Evolutionary conservation across 2,113 vertebrate genomes (phyloP).

Genomic region (Sigmodon hispidus): DNA sequence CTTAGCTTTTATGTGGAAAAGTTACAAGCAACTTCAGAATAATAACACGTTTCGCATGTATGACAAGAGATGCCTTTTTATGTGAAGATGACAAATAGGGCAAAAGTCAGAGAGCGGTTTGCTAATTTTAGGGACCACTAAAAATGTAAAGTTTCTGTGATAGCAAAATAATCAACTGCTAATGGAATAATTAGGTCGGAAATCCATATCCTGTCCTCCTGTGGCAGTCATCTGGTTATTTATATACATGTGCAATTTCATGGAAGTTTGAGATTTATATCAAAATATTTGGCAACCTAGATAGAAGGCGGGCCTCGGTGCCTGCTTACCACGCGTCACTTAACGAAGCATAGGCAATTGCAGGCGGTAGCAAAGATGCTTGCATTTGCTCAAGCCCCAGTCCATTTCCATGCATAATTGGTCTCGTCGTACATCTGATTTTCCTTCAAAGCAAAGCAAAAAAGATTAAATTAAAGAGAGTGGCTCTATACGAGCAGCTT

Average conservation of each 20-base stretch:
- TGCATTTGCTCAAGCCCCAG: slow-evolving; percentile 35
- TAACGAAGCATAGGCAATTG: not conserved
- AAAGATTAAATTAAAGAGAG: slow-evolving; percentile 68
- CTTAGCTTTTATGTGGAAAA: slow-evolving; percentile 74
- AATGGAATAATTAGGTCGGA: slow-evolving; percentile 55
- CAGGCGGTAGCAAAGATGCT: not conserved
- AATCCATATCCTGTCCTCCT: slow-evolving; percentile 20
- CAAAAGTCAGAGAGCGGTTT: not conserved
- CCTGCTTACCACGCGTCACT: not conserved
- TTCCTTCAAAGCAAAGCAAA: slow-evolving; percentile 63
- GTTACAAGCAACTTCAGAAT: slow-evolving; percentile 70
- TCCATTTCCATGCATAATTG: slow-evolving; percentile 56
- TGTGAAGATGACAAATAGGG: not conserved
- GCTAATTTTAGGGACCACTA: not conserved
- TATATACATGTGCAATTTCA: slow-evolving; percentile 1
- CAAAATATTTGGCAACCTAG: slow-evolving; percentile 24
- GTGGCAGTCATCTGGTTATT: slow-evolving; percentile 53
- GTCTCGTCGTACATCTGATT: slow-evolving; percentile 60
- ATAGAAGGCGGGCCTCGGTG: not conserved
- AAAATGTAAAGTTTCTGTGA: not conserved
- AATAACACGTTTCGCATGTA: slow-evolving; percentile 55
- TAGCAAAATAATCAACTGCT: slow-evolving; percentile 12
- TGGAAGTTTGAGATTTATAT: slow-evolving; percentile 29
- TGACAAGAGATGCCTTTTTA: slow-evolving; percentile 24
- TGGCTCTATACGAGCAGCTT: slow-evolving; percentile 4